Conservation (phyloP, 2,888 invertebrate species). For the Oeneis ivallda region DNA sequence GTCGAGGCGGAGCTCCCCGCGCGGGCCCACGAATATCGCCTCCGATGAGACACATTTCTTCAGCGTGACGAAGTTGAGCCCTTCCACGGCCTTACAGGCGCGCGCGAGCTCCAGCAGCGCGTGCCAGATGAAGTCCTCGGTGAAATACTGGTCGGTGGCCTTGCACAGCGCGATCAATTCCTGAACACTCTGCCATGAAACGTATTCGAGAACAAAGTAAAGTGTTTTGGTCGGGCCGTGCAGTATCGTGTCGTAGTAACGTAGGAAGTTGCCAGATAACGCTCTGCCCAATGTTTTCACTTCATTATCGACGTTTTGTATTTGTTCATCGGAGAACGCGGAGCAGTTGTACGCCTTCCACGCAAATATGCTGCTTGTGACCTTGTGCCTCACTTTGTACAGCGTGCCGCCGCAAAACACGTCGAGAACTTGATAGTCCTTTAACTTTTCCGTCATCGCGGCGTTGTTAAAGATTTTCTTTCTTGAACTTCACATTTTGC, state of each 20-base stretch:
- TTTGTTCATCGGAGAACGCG: conserved; percentile 66
- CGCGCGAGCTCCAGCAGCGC: conserved; percentile 66
- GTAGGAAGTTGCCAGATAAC: conserved; percentile 62
- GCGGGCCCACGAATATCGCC: conserved; percentile 62
- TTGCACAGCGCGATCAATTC: conserved; percentile 61
- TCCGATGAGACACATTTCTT: conserved; percentile 58
- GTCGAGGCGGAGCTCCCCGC: conserved; percentile 65
- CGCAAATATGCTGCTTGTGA: conserved; percentile 75
- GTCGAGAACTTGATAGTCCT: conserved; percentile 77
- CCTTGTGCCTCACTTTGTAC: conserved; percentile 80
- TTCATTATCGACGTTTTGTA: conserved; percentile 70
- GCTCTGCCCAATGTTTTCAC: conserved; percentile 69
- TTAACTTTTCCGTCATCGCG: conserved; percentile 71
- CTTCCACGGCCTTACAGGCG: conserved; percentile 57
- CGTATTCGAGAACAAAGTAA: conserved; percentile 74
- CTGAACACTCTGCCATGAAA: conserved; percentile 64
- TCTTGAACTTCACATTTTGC: conserved; percentile 64
- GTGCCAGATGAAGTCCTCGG: conserved; percentile 71
- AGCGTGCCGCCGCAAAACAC: conserved; percentile 74
- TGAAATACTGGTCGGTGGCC: conserved; percentile 58
- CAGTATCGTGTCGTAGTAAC: conserved; percentile 72
- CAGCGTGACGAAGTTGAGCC: conserved; percentile 55
- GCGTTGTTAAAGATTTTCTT: conserved; percentile 39
- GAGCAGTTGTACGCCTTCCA: conserved; percentile 78
- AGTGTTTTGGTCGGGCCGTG: conserved; percentile 73